Evolutionary conservation across 2,113 vertebrate genomes (phyloP), one percentile per base, ranked within the genome.

Genomic region (Ceuthmochares aereus): DNA sequence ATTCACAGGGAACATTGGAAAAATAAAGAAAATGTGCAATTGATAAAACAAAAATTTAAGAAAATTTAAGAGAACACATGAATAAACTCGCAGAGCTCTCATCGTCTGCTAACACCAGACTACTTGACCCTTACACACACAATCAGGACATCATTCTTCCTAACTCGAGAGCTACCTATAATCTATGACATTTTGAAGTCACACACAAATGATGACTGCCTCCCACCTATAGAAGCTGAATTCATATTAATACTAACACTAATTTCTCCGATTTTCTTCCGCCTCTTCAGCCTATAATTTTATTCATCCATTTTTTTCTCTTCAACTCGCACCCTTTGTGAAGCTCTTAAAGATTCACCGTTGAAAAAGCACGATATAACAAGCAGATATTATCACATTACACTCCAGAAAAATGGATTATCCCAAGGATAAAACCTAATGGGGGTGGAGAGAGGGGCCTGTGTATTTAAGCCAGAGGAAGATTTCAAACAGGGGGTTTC

Each of bases 261-360:
- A 21, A 87, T 75, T 89, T 74, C 42, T 59, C 55, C 70, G 80
- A 42, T 80, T 84, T 77, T 84, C 64, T 64, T 93, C 80, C 73
- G 89, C 64, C 52, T 93, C 80, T 92, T 90, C 94, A 95, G 56
- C 12, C 55, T 77, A 17, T 72, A 86, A 62, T 89, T 95, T 72
- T 89, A 74, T 92, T 72, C 76, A 45, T 27, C 59, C n/a, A 74
- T 90, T 93, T 88, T 36, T 86, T 88, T 77, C 68, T 90, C 55
- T 95, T 90, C 56, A 90, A 14, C 32, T 32, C 25, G 70, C 72
- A 77, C 51, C 26, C 37, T 87, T 81, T 75, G 37, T 89, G 55
- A 92, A 68, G 80, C 40, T 87, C 52, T 63, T 63, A 21, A 81
- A 75, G 82, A 83, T 83, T 74, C 69, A 43, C 36, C 64, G 52